Percentiles rank a stretch among this genome's conserved stretches.
These are phyloP conservation scores for Tapirus indicus DNA, from an alignment of 2,797 vertebrate species.

Conservation along the genomic window DNA sequence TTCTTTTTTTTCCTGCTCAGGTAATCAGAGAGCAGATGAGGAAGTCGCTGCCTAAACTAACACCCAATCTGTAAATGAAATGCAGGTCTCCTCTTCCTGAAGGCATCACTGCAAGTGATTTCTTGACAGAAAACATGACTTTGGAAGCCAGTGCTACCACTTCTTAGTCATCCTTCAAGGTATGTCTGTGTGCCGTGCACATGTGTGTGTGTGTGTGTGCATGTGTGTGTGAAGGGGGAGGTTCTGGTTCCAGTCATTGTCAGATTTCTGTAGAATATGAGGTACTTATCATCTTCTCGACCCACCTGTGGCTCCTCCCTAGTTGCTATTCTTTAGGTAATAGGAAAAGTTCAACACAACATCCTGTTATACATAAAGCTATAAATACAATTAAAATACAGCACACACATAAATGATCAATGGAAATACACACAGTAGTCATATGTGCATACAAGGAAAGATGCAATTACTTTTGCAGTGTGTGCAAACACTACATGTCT, in stretches of 20 bases:
- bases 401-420: background rate
- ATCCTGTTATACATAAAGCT: background rate
- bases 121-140: background rate
- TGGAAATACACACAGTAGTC: background rate
- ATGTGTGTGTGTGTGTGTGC: too few relatives aligned
- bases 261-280: background rate
- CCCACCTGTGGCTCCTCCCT: background rate
- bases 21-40: background rate
- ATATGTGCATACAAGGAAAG: background rate
- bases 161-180: background rate
- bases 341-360: background rate
- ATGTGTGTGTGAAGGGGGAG: background rate
- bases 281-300: background rate
- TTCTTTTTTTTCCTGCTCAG: background rate
- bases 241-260: background rate
- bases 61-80: background rate
- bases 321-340: background rate
- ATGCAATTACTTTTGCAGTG: background rate
- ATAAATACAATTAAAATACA: background rate
- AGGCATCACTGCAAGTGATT: background rate
- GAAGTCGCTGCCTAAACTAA: background rate
- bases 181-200: background rate
- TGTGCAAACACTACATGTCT: background rate
- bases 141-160: background rate
- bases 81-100: background rate